phyloP scores from a whole-genome alignment of 1,140 invertebrate genomes.

The Drosophila sechellia region DNA sequence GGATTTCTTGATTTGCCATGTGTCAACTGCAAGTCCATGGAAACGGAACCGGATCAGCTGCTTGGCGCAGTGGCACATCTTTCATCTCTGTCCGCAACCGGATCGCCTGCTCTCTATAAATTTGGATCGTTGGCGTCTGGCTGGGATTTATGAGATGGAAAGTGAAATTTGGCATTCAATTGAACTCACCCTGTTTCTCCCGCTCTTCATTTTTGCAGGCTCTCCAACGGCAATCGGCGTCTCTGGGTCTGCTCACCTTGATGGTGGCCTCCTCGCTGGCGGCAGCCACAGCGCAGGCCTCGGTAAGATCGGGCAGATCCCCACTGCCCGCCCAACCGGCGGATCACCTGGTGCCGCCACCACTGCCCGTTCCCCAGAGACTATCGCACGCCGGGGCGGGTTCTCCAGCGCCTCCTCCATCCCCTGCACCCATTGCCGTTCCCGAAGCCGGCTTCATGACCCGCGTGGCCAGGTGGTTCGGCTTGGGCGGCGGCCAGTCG shows the following conservation, averaged over 20 bases:
- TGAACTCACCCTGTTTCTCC: not conserved
- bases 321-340: constrained; percentile 57
- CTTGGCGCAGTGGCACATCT: constrained; percentile 18
- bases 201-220: constrained; percentile 36
- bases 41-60: constrained; percentile 17
- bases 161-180: constrained; percentile 59
- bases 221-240: constrained; percentile 24
- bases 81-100: constrained; percentile 45
- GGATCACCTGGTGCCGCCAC: constrained; percentile 76
- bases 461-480: constrained; percentile 79
- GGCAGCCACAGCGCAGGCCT: constrained; percentile 2
- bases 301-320: not conserved
- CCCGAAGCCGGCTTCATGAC: constrained; percentile 68
- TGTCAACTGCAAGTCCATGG: constrained; percentile 6
- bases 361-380: constrained; percentile 53
- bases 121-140: constrained; percentile 36
- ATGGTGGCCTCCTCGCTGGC: constrained; percentile 34
- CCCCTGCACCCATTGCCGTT: not conserved
- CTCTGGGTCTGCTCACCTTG: constrained; percentile 4
- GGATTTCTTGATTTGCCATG: constrained; percentile 2
- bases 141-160: constrained; percentile 62
- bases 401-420: constrained; percentile 8
- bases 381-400: constrained; percentile 43
- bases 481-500: constrained; percentile 59
- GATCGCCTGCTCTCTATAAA: constrained; percentile 65